Base-by-base conservation (phyloP, 2,888 invertebrate species). In the Lepidocyrtoides sp. region DNA sequence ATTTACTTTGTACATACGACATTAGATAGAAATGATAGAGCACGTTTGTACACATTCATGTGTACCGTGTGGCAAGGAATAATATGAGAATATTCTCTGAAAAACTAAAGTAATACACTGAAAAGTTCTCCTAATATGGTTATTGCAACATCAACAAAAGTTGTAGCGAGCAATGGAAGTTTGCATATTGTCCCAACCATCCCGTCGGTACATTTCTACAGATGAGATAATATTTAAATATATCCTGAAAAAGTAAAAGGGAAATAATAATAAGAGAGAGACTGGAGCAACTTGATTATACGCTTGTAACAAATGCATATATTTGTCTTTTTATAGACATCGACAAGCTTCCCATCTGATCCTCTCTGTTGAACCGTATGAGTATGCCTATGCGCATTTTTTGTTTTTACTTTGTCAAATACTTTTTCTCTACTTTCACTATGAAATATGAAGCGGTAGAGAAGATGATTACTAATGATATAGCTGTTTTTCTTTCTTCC, bases 381-480 rank as follows among this genome's bases (percentile, higher is more conserved):
- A 48, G 7, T 17, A 26, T 48, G 54, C 29, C 54, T 69, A 36
- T 17, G 48, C 48, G 10, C 0, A 66, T 44, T 66, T 75, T 23
- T 44, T 69, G 26, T 48, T 84, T 51, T 54, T 85, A 51, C 32
- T 79, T 79, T 87, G 79, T 87, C 87, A 87, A 77, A 60, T 44
- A 41, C 41, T 77, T 77, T 72, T 69, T 10, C n/a, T 12, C 32
- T 51, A 1, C 36, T 51, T 26, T 20, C 36, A 69, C 36, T 69
- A 36, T 69, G 69, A 69, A 69, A 69, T 69, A 69, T 69, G 69
- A 69, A 69, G 69, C 69, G 69, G 36, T 36, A 69, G 69, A 69
- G 32, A 41, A 54, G 72, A 72, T 51, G 44, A 48, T 51, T 75
- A 77, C 75, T 86, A 77, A 86, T 86, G 77, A 86, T 86, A 86